Evolutionary conservation across 2,113 vertebrate genomes (phyloP).

Genomic region (Phodopus roborovskii): DNA sequence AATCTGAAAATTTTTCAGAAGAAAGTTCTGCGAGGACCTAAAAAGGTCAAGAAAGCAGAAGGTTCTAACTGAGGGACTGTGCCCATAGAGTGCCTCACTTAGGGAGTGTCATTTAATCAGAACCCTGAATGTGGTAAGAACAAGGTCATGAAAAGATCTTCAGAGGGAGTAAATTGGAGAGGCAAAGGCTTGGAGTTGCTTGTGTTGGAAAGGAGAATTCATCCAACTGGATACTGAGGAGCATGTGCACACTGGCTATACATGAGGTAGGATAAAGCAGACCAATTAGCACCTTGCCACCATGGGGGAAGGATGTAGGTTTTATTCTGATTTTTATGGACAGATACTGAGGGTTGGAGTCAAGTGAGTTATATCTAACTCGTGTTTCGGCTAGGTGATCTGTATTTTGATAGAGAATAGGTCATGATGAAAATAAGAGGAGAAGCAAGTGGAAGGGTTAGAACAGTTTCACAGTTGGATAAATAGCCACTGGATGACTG

Average conservation of each 20-base stretch:
- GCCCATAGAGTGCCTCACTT: neutral
- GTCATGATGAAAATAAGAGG: neutral
- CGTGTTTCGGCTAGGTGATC: neutral
- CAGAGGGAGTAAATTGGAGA: neutral
- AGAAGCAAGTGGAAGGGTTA: neutral
- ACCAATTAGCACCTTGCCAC: neutral
- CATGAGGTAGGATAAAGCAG: neutral
- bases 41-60: neutral
- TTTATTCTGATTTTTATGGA: neutral
- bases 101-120: neutral
- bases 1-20: neutral
- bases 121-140: neutral
- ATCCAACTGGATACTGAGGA: too few species aligned
- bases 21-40: neutral
- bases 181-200: neutral
- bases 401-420: neutral
- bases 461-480: neutral
- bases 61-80: neutral
- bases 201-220: neutral
- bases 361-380: neutral
- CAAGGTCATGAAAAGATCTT: neutral
- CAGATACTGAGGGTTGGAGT: neutral
- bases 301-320: neutral
- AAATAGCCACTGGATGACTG: neutral
- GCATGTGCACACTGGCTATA: fast-evolving